Base-by-base conservation (phyloP, 2,888 invertebrate species). In the Callosobruchus maculatus region DNA sequence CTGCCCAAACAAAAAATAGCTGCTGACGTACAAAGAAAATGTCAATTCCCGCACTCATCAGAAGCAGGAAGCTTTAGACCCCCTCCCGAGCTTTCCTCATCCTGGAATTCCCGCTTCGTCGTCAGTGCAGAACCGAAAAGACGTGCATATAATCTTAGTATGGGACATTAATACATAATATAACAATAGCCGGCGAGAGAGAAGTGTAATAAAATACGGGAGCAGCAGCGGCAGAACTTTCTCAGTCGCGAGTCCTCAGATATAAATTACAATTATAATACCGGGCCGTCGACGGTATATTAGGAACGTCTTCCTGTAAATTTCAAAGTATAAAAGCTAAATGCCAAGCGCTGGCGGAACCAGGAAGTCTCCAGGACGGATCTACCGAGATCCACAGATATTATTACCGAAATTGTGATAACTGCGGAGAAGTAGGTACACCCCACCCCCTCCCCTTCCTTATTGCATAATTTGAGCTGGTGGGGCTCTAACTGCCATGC, bases 191-290 rank as follows among this genome's bases (percentile, higher is more conserved):
- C 71, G 30, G 68, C 71, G 81, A 82, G 81, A 82, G 81, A 81
- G 81, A 80, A 75, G 72, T 72, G 78, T 77, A 77, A 79, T 80
- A 80, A 81, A 81, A 81, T 77, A 78, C 78, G 76, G 78, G 7
- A 18, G 49, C 18, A 13, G 49, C 49, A 49, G 49, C 49, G 49
- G 49, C 13, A 49, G 78, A 81, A 79, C 81, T 80, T 81, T 77
- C 70, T 71, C 73, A 68, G 70, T 67, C 71, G 69, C 72, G 70
- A 74, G 75, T 49, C 49, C 49, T 49, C 13, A 78, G 76, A 78
- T 77, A 79, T 81, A 81, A 82, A 81, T 82, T 81, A 82, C 78
- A 78, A 80, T 81, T 80, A 81, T 81, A 81, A 82, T 81, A 80
- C 80, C 80, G 74, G 49, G 49, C 49, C 77, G 78, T 79, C 80